Percentiles rank a stretch among this genome's conserved stretches.
These are phyloP conservation scores for Pandemis cinnamomeana DNA, from an alignment of 2,888 invertebrate genomes.

Conservation along the genomic window DNA sequence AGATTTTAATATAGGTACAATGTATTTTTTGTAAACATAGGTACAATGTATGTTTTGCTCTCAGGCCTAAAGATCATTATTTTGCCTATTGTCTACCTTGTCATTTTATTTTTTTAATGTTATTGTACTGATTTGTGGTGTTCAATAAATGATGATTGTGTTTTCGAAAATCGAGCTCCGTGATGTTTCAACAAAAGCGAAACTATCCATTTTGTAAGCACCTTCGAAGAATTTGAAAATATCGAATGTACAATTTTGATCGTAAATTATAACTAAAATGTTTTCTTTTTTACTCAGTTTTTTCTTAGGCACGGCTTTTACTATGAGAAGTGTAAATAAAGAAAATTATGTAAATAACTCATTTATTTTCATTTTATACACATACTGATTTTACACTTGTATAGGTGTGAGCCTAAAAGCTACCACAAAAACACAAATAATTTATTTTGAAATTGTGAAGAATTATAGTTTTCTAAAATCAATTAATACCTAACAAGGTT, in stretches of 20 bases:
- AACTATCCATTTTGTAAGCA: background rate
- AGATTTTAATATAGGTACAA: no score
- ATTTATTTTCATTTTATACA: slow-evolving; percentile 57
- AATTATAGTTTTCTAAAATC: slow-evolving; percentile 15
- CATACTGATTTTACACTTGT: slow-evolving; percentile 51
- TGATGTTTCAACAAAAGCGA: no score
- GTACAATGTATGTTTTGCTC: no score
- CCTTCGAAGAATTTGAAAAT: background rate
- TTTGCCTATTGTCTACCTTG: no score
- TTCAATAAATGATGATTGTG: no score
- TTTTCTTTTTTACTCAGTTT: slow-evolving; percentile 8
- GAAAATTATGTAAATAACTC: slow-evolving; percentile 59
- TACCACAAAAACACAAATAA: slow-evolving; percentile 32
- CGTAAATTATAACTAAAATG: slow-evolving; percentile 19
- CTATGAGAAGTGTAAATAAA: slow-evolving; percentile 33
- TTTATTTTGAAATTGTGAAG: slow-evolving; percentile 40
- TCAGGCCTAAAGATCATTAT: no score
- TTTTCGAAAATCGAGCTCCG: no score
- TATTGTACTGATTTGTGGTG: no score
- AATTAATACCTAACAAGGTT: slow-evolving; percentile 28
- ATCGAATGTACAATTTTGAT: background rate
- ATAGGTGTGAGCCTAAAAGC: slow-evolving; percentile 38
- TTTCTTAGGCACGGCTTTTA: background rate
- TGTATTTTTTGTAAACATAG: no score
- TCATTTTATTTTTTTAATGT: no score